Evolutionary conservation across 2,888 invertebrate genomes (phyloP).

Genomic region (Chrysodeixis includens): DNA sequence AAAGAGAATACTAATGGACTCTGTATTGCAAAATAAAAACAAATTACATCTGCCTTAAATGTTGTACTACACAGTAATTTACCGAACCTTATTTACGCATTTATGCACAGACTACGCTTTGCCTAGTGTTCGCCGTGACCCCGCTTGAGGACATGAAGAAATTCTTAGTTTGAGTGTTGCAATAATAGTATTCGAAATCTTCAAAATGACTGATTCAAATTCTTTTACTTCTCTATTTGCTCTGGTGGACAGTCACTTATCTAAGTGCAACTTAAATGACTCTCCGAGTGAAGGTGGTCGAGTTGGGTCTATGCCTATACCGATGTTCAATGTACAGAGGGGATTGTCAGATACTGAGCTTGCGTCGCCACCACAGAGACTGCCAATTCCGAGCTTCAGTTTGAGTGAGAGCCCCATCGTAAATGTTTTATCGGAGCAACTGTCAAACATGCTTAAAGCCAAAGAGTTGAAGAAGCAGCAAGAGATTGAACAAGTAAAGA

Average conservation of each 20-base stretch:
- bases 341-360: slow-evolving; percentile 68
- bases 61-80: not conserved
- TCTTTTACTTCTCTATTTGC: slow-evolving; percentile 79
- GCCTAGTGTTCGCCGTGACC: slow-evolving; percentile 9
- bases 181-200: slow-evolving; percentile 27
- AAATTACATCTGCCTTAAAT: not conserved
- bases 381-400: slow-evolving; percentile 71
- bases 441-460: slow-evolving; percentile 81
- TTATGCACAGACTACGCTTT: not conserved
- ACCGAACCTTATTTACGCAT: not conserved
- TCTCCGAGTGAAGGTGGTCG: slow-evolving; percentile 56
- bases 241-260: slow-evolving; percentile 81
- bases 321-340: slow-evolving; percentile 37
- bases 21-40: not conserved
- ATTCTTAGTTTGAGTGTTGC: slow-evolving; percentile 19
- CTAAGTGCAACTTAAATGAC: slow-evolving; percentile 72
- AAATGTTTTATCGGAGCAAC: slow-evolving; percentile 63
- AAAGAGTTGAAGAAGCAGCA: slow-evolving; percentile 72
- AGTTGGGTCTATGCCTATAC: slow-evolving; percentile 46
- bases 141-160: slow-evolving; percentile 3
- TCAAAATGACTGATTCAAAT: slow-evolving; percentile 75
- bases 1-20: not conserved
- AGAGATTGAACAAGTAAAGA: slow-evolving; percentile 66
- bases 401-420: slow-evolving; percentile 49
- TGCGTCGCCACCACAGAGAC: slow-evolving; percentile 62